Conservation (phyloP, 1,140 invertebrate species). For the Bombus confusus region DNA sequence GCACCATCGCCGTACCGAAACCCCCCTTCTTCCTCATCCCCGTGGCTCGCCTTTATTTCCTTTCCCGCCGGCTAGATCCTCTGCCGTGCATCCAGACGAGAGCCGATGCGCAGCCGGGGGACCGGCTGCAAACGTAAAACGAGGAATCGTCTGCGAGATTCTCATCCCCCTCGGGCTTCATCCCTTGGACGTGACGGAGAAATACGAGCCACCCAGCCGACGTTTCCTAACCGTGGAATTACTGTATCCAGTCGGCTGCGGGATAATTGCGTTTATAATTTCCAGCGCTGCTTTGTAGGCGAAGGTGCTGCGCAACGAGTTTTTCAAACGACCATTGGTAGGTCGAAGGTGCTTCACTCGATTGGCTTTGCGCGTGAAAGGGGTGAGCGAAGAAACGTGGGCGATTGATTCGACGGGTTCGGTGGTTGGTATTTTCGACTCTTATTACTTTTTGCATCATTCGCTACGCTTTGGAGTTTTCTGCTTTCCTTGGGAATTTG, state of each 20-base stretch:
- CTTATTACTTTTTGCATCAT: too few species aligned
- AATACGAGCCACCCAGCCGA: constrained; percentile 16
- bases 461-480: too few species aligned
- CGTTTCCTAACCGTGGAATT: constrained; percentile 18
- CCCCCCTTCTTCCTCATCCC: not conserved
- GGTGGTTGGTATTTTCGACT: too few species aligned
- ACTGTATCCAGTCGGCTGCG: not conserved
- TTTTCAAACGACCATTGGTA: too few species aligned
- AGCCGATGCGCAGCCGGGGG: constrained; percentile 32
- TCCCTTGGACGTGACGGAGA: constrained; percentile 45
- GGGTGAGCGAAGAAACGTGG: too few species aligned
- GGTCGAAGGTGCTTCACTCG: too few species aligned
- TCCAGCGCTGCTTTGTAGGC: not conserved
- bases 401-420: too few species aligned
- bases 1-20: not conserved
- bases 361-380: too few species aligned
- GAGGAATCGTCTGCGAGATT: constrained; percentile 64
- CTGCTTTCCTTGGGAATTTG: too few species aligned
- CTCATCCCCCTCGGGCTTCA: constrained; percentile 29
- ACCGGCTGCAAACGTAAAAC: constrained; percentile 48
- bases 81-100: constrained; percentile 47
- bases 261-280: constrained; percentile 25
- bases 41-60: constrained; percentile 52
- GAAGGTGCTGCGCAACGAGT: too few species aligned
- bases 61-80: constrained; percentile 41